phyloP scores from a whole-genome alignment of 2,888 invertebrate genomes.

The Caenorhabditis sp. region DNA sequence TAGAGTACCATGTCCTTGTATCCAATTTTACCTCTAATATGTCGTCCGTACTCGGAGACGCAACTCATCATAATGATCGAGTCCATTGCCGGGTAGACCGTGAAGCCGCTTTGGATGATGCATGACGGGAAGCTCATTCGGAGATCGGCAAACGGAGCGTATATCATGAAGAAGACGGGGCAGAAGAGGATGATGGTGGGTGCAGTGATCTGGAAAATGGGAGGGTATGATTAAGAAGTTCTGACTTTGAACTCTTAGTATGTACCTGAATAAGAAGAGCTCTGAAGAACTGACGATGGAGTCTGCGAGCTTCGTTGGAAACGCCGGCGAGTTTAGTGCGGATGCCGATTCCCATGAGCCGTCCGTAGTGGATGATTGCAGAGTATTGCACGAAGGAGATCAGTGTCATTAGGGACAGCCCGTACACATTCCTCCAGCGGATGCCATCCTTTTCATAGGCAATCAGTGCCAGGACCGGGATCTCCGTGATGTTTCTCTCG shows the following conservation, averaged over 20 bases:
- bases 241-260: background rate
- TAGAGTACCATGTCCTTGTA: background rate
- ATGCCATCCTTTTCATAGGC: constrained; percentile 34
- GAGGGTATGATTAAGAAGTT: background rate
- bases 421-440: constrained; percentile 41
- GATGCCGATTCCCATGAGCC: constrained; percentile 21
- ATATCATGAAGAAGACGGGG: constrained; percentile 44
- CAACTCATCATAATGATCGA: constrained; percentile 55
- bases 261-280: constrained; percentile 31
- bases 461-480: constrained; percentile 26
- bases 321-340: constrained; percentile 4
- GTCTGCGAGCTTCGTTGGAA: constrained; percentile 7
- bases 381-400: constrained; percentile 29
- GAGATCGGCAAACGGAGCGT: constrained; percentile 37
- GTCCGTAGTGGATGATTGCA: constrained; percentile 13
- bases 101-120: constrained; percentile 42
- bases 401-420: constrained; percentile 21
- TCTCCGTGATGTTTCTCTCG: constrained; percentile 37
- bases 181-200: constrained; percentile 50
- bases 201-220: constrained; percentile 31
- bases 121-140: constrained; percentile 48
- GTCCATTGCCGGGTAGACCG: constrained; percentile 47
- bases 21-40: constrained; percentile 24
- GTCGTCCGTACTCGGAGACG: constrained; percentile 42
- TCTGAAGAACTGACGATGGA: constrained; percentile 31